Base-by-base conservation (phyloP, 1,140 invertebrate genomes). In the Drosophila navojoa region DNA sequence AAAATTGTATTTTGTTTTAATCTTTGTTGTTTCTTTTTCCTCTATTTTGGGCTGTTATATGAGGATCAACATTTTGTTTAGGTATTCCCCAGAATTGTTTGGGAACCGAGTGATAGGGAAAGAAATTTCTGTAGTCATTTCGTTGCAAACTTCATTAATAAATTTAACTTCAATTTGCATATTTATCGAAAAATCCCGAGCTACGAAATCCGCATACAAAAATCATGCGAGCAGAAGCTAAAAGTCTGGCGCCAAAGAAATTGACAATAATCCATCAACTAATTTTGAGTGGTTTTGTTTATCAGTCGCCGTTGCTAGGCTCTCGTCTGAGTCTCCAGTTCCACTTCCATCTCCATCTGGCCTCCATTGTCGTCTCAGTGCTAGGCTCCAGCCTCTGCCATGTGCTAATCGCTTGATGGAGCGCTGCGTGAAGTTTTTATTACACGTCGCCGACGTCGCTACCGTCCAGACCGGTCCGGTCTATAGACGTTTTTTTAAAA, bases 231-330 rank as follows among this genome's bases (percentile, higher is more conserved):
- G 62, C 47, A 81, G 78, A 75, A 64, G 77, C 66, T 35, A 27
- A 66, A 32, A n/a, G 74, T 79, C 84, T 86, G 82, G 82, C 82
- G 82, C 82, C 82, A 89, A 84, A 84, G 82, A 86, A 89, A 86
- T 86, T 84, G 85, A 57, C 79, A 86, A 79, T 75, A 73, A 86
- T 86, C 82, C 67, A 89, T 86, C 82, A 86, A 82, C 63, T 53
- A 54, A 35, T 58, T 66, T 75, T 71, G 73, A 57, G 55, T 47
- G 68, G 38, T 61, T 67, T 67, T 76, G 50, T 60, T 66, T 71
- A 71, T 73, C 61, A 16, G 49, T 54, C 16, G 13, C 47, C 38
- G 53, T 35, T 9, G 32, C 32, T 6, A 35, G 7, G 5, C 13
- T 44, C 42, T 4, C 4, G 13, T 15, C 19, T 44, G 5, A 4